A percentile compares a stretch with the other conserved stretches of the same genome.
phyloP scores from a whole-genome alignment of 2,888 invertebrate species.

The Chloroclystis v-ata region DNA sequence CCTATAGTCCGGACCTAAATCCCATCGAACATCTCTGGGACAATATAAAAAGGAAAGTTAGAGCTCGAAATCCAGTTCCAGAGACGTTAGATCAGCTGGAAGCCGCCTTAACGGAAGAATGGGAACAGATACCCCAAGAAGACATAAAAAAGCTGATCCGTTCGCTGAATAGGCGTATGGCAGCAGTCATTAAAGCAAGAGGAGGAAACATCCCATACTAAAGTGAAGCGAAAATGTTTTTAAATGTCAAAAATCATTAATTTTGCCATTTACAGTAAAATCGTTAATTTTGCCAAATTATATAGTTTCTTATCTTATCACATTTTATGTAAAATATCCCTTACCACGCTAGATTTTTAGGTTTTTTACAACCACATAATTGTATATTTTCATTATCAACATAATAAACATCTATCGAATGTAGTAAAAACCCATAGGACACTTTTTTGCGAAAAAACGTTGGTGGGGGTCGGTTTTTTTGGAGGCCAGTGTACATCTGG shows the following conservation, averaged over 20 bases:
- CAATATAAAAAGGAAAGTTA: not conserved
- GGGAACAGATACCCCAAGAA: slow-evolving; percentile 1
- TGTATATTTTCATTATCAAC: not conserved
- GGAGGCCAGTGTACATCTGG: too few species aligned
- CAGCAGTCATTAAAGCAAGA: too few species aligned
- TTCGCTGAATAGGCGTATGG: too few species aligned
- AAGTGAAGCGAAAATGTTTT: not conserved
- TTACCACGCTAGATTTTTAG: slow-evolving; percentile 1
- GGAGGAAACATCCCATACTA: not conserved
- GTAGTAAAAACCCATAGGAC: not conserved
- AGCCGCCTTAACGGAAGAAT: slow-evolving; percentile 1
- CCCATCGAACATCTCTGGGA: not conserved
- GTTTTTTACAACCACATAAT: slow-evolving; percentile 1
- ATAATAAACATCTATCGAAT: not conserved
- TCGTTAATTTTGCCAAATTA: not conserved
- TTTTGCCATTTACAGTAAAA: slow-evolving; percentile 1
- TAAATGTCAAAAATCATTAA: not conserved
- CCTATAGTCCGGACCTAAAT: not conserved
- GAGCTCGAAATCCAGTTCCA: not conserved
- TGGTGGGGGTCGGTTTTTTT: too few species aligned
- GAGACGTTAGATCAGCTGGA: not conserved
- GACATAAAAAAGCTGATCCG: too few species aligned
- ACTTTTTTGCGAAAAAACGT: not conserved
- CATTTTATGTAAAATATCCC: slow-evolving; percentile 2
- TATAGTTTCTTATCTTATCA: not conserved